These are phyloP conservation scores for Elephantulus edwardii DNA, from an alignment of 2,113 vertebrate species.

Conservation along the genomic window DNA sequence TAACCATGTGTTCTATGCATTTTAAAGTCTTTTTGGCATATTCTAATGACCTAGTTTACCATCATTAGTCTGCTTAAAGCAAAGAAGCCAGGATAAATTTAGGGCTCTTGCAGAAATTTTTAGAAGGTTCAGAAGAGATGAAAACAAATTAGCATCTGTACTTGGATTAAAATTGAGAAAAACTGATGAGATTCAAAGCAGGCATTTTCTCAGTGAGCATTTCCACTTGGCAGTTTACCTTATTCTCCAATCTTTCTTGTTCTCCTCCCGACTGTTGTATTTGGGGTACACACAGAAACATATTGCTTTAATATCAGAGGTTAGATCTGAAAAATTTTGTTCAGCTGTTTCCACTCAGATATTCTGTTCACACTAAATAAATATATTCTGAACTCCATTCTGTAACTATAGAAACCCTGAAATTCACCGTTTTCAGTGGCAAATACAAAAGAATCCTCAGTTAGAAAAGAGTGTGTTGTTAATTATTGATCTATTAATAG, in stretches of 20 bases:
- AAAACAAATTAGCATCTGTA: slow-evolving; percentile 40
- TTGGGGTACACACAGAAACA: slow-evolving; percentile 58
- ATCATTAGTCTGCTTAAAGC: not conserved
- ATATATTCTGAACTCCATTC: slow-evolving; percentile 81
- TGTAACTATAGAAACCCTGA: slow-evolving; percentile 85
- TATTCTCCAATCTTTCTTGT: not conserved
- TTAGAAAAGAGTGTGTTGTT: slow-evolving; percentile 71
- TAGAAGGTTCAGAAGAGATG: slow-evolving; percentile 23
- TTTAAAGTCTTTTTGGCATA: not conserved
- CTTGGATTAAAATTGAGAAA: slow-evolving; percentile 18
- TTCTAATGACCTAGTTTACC: not conserved
- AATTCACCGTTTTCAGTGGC: slow-evolving; percentile 67
- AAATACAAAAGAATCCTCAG: slow-evolving; percentile 75
- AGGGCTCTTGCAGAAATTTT: not conserved
- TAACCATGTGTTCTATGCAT: not conserved
- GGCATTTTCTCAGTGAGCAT: slow-evolving; percentile 13
- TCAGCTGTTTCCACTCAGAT: slow-evolving; percentile 79
- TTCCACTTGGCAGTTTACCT: not conserved
- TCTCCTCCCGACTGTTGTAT: slow-evolving; percentile 33
- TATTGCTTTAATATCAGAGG: slow-evolving; percentile 76
- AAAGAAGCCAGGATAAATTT: slow-evolving; percentile 33
- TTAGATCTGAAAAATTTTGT: slow-evolving; percentile 74
- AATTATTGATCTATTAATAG: slow-evolving; percentile 78
- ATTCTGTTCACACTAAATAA: slow-evolving; percentile 68
- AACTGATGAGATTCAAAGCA: not conserved